Base-by-base conservation (phyloP, 2,888 invertebrate genomes). In the Unio delphinus region DNA sequence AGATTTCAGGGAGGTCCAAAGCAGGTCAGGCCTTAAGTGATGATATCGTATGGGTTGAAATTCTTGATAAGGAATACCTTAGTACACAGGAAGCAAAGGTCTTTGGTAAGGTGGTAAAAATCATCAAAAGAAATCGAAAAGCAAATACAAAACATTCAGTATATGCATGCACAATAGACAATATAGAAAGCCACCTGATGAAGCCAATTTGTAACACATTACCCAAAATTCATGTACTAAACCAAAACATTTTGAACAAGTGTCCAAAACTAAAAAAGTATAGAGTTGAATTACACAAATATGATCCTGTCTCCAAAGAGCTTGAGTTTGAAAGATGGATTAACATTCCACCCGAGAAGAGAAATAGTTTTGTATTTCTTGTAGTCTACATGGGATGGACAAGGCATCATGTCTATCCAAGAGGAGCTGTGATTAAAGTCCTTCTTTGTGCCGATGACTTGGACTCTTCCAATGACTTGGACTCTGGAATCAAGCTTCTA, bases 331-430 rank as follows among this genome's bases (percentile, higher is more conserved):
- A 72, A 45, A 45, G 67, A 17, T 30, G 69, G 7, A 66, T 72
- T 56, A 67, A 68, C 23, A 68, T 79, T 30, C 68, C 71, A 59
- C 79, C 80, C 23, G 76, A 72, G 57, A 70, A 75, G 26, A 65
- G 73, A 59, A 72, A 72, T 28, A 76, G 73, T 15, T 80, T 72
- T 65, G 75, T 82, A 4, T 82, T 83, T 70, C 68, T 79, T 11
- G 81, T 81, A 8, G 83, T 72, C 6, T 74, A 74, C 28, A 69
- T 82, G 11, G 69, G 64, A 26, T 82, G 83, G 83, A 65, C 70
- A 66, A 59, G 58, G 30, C 65, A 65, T 26, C 65, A 67, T 61
- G 67, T 78, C 17, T 83, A 83, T 63, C 83, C 83, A 26, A 62
- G 64, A 26, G 82, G 81, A 11, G 81, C 78, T 15, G 73, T 82